These are phyloP conservation scores for Planococcus citri DNA, from an alignment of 1,140 invertebrate genomes.

Conservation along the genomic window DNA sequence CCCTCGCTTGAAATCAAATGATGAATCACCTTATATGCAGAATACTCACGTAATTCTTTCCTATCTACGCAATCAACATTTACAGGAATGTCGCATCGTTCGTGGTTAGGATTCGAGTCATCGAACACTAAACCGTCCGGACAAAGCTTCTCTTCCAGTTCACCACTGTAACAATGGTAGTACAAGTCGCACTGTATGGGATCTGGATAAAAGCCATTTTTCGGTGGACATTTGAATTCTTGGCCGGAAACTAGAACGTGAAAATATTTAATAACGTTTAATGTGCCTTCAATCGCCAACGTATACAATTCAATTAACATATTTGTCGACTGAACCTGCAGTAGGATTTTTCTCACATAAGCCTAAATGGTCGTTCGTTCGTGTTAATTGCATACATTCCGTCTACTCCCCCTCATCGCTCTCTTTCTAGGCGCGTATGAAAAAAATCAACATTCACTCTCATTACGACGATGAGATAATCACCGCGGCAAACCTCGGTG, in stretches of 20 bases:
- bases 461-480: too few relatives aligned
- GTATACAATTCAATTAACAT: too few relatives aligned
- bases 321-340: too few relatives aligned
- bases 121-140: constrained; percentile 71
- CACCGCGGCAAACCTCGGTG: too few relatives aligned
- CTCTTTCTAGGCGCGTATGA: too few relatives aligned
- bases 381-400: too few relatives aligned
- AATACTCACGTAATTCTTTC: constrained; percentile 57
- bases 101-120: constrained; percentile 56
- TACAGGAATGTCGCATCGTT: constrained; percentile 62
- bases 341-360: too few relatives aligned
- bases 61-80: constrained; percentile 67
- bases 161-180: constrained; percentile 55
- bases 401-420: too few relatives aligned
- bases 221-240: constrained; percentile 47
- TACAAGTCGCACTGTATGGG: constrained; percentile 68
- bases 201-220: constrained; percentile 63
- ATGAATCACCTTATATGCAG: neutral
- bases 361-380: too few relatives aligned
- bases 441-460: too few relatives aligned
- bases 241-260: constrained; percentile 1
- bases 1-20: neutral
- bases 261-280: constrained; percentile 21
- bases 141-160: constrained; percentile 55
- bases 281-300: neutral